Conservation (phyloP, 2,113 vertebrate genomes). For the Penelope pileata region DNA sequence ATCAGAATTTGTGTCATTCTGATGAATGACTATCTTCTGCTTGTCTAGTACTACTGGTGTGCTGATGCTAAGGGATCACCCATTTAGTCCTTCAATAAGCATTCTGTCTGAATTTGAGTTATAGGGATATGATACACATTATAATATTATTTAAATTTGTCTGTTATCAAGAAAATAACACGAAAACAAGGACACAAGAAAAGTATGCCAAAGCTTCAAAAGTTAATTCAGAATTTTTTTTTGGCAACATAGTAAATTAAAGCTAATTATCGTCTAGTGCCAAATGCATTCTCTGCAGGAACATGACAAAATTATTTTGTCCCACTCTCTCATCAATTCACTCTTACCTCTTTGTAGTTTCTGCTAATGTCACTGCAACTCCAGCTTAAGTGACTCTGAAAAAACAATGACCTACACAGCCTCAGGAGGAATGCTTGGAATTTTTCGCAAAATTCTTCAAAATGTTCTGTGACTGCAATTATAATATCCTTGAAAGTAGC, state of each 20-base stretch:
- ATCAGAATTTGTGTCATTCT: background rate
- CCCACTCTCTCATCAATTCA: background rate
- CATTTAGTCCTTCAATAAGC: background rate
- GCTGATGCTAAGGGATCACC: background rate
- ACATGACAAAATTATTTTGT: background rate
- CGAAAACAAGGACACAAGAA: background rate
- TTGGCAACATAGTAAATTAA: constrained; percentile 27
- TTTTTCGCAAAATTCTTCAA: background rate
- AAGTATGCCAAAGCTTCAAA: background rate
- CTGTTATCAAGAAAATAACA: background rate
- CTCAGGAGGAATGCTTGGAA: background rate
- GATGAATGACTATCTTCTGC: background rate
- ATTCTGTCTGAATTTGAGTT: background rate
- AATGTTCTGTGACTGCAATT: background rate
- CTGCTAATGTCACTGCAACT: background rate
- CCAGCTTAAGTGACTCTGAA: background rate
- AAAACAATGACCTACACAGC: background rate
- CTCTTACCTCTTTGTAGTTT: background rate
- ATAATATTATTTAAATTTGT: background rate
- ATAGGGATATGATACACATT: background rate
- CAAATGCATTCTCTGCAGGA: background rate
- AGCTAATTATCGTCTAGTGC: constrained; percentile 21
- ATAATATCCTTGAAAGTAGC: background rate
- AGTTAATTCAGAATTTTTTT: constrained; percentile 15
- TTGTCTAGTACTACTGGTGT: background rate